Conservation (phyloP, 2,113 vertebrate genomes). For the Aegotheles bennettii region DNA sequence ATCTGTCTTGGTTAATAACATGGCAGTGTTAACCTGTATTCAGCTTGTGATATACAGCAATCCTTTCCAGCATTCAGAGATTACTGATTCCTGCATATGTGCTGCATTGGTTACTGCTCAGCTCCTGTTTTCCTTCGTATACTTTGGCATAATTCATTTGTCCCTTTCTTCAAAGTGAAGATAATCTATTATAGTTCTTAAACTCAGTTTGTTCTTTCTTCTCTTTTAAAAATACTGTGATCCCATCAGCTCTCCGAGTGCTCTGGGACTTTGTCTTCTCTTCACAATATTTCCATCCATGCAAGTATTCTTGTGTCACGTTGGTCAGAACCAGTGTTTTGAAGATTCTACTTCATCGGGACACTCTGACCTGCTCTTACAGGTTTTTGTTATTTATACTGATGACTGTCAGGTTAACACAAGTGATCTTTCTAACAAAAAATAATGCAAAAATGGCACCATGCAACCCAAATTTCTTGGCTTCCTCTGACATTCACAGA, state of each 20-base stretch:
- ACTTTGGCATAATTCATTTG: background rate
- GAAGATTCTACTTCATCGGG: background rate
- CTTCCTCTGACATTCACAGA: background rate
- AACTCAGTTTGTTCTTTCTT: background rate
- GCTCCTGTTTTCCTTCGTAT: background rate
- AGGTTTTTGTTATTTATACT: background rate
- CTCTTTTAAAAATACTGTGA: background rate
- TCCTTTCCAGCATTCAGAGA: background rate
- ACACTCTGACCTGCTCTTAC: background rate
- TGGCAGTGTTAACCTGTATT: accelerated
- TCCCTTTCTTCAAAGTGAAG: background rate
- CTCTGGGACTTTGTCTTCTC: background rate
- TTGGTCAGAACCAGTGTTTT: background rate
- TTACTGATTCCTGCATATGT: background rate
- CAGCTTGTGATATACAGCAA: background rate
- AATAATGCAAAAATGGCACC: background rate
- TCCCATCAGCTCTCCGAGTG: background rate
- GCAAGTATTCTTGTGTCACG: accelerated
- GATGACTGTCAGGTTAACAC: background rate
- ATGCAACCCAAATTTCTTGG: background rate
- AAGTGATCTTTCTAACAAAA: background rate
- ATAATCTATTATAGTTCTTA: background rate
- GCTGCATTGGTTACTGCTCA: background rate
- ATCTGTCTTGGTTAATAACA: background rate
- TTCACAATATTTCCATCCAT: background rate